Evolutionary conservation across 2,888 invertebrate genomes (phyloP), one percentile per base, ranked within the genome.

Genomic region (Alloscopus bannaensis): DNA sequence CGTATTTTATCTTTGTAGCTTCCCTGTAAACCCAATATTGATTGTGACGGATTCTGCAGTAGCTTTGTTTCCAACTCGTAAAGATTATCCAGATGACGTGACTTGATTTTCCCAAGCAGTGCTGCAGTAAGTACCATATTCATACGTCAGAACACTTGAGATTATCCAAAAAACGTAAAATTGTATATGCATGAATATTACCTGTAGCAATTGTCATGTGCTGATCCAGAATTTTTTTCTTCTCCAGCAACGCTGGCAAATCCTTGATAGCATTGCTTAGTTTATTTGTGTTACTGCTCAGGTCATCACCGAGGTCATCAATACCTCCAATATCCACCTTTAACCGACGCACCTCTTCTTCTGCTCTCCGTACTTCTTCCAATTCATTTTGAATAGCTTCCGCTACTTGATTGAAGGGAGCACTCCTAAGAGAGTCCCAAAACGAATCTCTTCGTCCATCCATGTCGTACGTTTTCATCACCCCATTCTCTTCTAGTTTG

Each of bases 11-110:
- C 98, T 86, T 97, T 96, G 0, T 94, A 91, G 0, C 93, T 93
- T 0, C 98, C 98, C 55, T 95, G 94, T 82, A 94, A 94, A 0
- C 94, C 92, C 88, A 98, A 97, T 0, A 77, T 55, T 55, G 79
- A 76, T 71, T 76, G 75, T n/a, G 78, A 69, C 16, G 81, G 76
- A 47, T 96, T 59, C 28, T 76, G 76, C 2, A 76, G 75, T 36
- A 99, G 93, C 89, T 98, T 99, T 88, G 99, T 99, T 90, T 99
- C 99, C 79, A 97, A 90, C 89, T 99, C 99, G 88, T 99, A 99
- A 87, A 96, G 96, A 0, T 96, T 95, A 88, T 99, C 99, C 65
- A 99, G 89, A 84, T 98, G 93, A 68, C 98, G 91, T 0, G 93
- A 92, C 90, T 98, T 96, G 57, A 96, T 96, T 65, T 91, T 91